phyloP scores from a whole-genome alignment of 2,797 vertebrate genomes.

The Scomberomorus guttatus region DNA sequence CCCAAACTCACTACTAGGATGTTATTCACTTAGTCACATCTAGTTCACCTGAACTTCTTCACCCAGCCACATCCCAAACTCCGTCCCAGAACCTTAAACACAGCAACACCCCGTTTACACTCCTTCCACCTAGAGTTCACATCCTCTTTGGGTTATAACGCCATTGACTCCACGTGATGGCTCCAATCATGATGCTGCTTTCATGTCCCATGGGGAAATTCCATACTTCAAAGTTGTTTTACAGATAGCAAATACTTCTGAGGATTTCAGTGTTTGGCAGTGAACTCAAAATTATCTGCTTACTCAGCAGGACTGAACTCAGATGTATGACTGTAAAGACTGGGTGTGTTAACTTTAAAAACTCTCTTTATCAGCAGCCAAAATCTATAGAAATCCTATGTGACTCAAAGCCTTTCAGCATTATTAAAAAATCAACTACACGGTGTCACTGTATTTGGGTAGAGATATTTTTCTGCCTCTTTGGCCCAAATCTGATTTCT shows the following conservation, averaged over 20 bases:
- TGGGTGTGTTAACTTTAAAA: neutral
- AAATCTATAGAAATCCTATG: constrained; percentile 18
- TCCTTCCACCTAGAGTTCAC: neutral
- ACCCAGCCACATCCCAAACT: no score
- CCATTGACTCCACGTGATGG: neutral
- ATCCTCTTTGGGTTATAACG: neutral
- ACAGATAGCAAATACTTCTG: constrained; percentile 13
- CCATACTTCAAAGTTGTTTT: neutral
- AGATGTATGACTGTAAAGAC: neutral
- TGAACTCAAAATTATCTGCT: neutral
- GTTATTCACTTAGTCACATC: neutral
- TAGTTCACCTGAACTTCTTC: no score
- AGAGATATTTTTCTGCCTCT: constrained; percentile 4
- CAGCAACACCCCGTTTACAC: neutral
- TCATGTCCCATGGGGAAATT: neutral
- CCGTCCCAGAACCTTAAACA: no score
- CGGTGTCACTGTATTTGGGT: neutral
- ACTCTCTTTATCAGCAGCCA: constrained; percentile 32
- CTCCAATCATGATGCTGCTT: constrained; percentile 27
- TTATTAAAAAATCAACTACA: neutral
- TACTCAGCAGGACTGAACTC: neutral
- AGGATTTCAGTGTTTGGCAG: no score
- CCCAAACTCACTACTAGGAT: neutral
- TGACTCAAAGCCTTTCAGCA: constrained; percentile 29
- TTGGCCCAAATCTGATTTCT: constrained; percentile 2